Evolutionary conservation across 2,888 invertebrate genomes (phyloP), one percentile per base, ranked within the genome.

Genomic region (Thysanoteuthis rhombus): DNA sequence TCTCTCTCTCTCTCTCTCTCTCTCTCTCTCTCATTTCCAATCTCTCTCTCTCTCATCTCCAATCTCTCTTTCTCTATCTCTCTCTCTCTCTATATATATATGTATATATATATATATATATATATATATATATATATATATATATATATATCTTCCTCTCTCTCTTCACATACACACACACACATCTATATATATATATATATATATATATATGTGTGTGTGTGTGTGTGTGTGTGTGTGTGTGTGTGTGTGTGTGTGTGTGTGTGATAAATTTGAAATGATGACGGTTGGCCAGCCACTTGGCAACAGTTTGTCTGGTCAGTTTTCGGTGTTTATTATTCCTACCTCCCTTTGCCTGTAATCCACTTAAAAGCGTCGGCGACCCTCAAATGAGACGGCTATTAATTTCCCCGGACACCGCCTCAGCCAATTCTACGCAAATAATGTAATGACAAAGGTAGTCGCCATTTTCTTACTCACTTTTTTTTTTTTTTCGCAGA

Each of bases 281-380:
- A 75, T 75, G 75, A n/a, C 75, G 75, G 75, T 75, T 75, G 75
- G n/a, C 75, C n/a, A 75, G 75, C 75, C 75, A 36, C 75, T 75
- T 75, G 75, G 75, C 75, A 75, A 75, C 75, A 75, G 75, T 75
- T 75, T 75, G 75, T 75, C 75, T 75, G 75, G 75, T 75, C 75
- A 75, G n/a, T 75, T 75, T 75, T 36, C 75, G n/a, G 75, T 75
- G n/a, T 75, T 75, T 75, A 75, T 75, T 75, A 75, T 75, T 75
- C 75, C 75, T n/a, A 75, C 75, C 75, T 75, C 36, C 75, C 75
- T 75, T n/a, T 75, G n/a, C n/a, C 75, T 75, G 75, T 75, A 75
- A 75, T 75, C 75, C 75, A 75, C n/a, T 75, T 75, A 75, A n/a
- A 75, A 75, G 75, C n/a, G 75, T 1, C 75, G 75, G n/a, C n/a